These are phyloP conservation scores for Babyrousa celebensis DNA, from an alignment of 2,797 vertebrate genomes.

Conservation along the genomic window DNA sequence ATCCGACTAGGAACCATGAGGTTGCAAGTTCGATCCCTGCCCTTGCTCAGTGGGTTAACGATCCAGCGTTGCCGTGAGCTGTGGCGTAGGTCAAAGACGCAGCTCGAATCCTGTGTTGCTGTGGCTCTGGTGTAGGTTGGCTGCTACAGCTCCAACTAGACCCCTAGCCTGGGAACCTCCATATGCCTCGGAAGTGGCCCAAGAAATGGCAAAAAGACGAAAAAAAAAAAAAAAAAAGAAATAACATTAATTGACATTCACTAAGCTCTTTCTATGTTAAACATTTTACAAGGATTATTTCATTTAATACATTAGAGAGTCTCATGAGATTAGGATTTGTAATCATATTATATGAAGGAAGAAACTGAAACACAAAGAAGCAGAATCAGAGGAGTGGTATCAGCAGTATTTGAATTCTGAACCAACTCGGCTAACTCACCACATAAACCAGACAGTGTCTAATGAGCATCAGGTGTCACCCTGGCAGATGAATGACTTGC, in stretches of 20 bases:
- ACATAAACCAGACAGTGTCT: background rate
- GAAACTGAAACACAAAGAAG: background rate
- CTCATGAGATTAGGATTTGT: background rate
- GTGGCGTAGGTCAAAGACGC: too few relatives aligned
- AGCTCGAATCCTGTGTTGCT: too few relatives aligned
- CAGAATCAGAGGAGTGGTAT: background rate
- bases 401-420: background rate
- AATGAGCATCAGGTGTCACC: background rate
- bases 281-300: background rate
- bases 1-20: too few relatives aligned
- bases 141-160: too few relatives aligned
- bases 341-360: background rate
- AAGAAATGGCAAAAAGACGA: too few relatives aligned
- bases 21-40: too few relatives aligned
- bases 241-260: slow-evolving; percentile 6
- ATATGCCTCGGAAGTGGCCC: too few relatives aligned
- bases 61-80: too few relatives aligned
- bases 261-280: background rate
- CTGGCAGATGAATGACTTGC: background rate
- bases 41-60: too few relatives aligned
- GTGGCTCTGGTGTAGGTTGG: too few relatives aligned
- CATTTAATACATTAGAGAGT: background rate
- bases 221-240: background rate
- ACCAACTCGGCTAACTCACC: background rate
- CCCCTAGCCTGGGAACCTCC: too few relatives aligned